Evolutionary conservation across 2,113 vertebrate genomes (phyloP).

Genomic region (Tonatia bakeri): DNA sequence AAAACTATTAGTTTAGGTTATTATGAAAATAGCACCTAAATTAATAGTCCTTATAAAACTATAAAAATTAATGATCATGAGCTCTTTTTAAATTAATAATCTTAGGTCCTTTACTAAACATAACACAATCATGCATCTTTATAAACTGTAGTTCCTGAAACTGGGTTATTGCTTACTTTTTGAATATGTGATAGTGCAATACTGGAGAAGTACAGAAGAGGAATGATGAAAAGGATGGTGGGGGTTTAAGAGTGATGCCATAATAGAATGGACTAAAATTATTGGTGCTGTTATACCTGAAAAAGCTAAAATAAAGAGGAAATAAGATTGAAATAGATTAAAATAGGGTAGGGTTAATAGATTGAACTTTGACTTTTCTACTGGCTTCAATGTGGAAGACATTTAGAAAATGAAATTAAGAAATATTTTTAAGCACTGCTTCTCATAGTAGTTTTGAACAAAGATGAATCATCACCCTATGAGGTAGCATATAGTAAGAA

Average conservation of each 20-base stretch:
- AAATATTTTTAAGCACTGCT: neutral
- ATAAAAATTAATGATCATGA: neutral
- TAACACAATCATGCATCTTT: neutral
- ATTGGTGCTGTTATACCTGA: neutral
- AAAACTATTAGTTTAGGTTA: neutral
- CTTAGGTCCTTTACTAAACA: neutral
- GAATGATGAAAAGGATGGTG: neutral
- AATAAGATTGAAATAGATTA: neutral
- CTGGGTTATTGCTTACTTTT: neutral
- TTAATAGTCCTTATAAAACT: neutral
- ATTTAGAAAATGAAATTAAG: constrained; percentile 14
- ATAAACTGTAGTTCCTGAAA: neutral
- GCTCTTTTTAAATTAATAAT: neutral
- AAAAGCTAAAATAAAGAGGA: neutral
- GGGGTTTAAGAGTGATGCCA: neutral
- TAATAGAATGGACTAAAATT: neutral
- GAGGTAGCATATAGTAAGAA: neutral
- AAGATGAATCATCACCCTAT: neutral
- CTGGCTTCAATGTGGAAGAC: neutral
- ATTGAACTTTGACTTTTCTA: neutral
- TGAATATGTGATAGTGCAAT: neutral
- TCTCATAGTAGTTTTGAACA: neutral
- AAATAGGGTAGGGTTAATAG: neutral
- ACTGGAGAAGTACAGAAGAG: neutral
- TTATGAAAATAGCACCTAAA: constrained; percentile 19